Conservation (phyloP, 2,113 vertebrate species). For the Xiphorhynchus elegans region DNA sequence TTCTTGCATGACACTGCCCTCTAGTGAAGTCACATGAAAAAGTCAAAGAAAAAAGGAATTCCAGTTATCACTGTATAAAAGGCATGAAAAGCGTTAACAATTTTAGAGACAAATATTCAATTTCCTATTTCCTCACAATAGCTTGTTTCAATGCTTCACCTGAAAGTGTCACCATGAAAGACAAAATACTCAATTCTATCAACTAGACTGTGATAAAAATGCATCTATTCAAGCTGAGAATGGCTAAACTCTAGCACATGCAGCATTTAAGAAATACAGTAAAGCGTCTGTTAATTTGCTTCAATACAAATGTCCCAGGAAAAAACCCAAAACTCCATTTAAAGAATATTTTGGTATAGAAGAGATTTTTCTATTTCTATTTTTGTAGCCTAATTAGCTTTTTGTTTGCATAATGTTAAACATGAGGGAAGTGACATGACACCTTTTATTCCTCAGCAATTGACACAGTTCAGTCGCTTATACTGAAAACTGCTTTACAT, state of each 20-base stretch:
- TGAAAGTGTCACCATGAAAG: not conserved
- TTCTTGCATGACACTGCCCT: constrained; percentile 90
- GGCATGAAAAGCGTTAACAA: not conserved
- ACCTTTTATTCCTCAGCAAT: not conserved
- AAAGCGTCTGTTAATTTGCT: not conserved
- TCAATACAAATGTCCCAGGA: not conserved
- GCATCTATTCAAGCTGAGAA: not conserved
- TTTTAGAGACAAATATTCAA: not conserved
- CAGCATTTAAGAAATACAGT: not conserved
- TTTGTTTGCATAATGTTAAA: not conserved
- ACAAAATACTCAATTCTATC: not conserved
- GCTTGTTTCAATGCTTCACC: not conserved
- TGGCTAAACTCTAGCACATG: rapidly evolving
- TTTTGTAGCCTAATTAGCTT: not conserved
- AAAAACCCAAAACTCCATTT: rapidly evolving
- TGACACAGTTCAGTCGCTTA: not conserved
- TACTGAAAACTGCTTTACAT: rapidly evolving
- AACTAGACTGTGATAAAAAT: not conserved
- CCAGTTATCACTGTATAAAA: not conserved
- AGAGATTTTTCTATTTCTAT: not conserved
- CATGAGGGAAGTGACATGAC: not conserved
- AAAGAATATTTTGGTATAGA: not conserved
- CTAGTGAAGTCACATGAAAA: constrained; percentile 62
- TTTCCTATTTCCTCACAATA: not conserved
- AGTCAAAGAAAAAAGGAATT: not conserved